A percentile compares a stretch with the other conserved stretches of the same genome.
Evolutionary conservation across 2,113 vertebrate species (phyloP).

Genomic region (Pagrus major): DNA sequence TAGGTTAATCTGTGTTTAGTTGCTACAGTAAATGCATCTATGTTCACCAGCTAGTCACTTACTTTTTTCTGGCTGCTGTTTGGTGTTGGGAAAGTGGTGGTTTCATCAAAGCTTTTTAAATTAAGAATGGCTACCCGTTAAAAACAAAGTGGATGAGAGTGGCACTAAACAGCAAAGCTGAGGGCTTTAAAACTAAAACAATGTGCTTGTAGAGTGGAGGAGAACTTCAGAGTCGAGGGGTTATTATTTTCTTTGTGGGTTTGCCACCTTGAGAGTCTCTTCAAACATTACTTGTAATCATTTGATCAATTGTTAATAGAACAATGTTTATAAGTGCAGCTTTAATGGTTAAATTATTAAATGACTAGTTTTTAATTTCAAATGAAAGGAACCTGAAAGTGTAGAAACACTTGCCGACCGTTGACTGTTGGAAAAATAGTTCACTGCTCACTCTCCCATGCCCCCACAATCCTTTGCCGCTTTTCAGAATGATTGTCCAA

Average conservation of each 20-base stretch:
- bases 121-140: background rate
- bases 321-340: background rate
- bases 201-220: background rate
- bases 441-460: constrained; percentile 29
- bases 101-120: background rate
- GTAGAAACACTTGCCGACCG: background rate
- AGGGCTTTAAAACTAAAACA: background rate
- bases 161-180: background rate
- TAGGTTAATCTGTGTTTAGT: background rate
- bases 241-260: too few relatives aligned
- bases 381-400: background rate
- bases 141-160: constrained; percentile 7
- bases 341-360: background rate
- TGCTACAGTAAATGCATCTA: background rate
- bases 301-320: background rate
- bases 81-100: background rate
- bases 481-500: constrained; percentile 51
- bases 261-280: background rate
- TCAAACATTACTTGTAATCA: background rate
- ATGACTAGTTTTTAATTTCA: background rate
- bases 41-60: background rate
- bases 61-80: too few relatives aligned
- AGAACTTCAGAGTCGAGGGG: background rate
- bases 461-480: background rate
- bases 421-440: background rate